phyloP scores from a whole-genome alignment of 2,888 invertebrate genomes.

The Epinotia bilunana region DNA sequence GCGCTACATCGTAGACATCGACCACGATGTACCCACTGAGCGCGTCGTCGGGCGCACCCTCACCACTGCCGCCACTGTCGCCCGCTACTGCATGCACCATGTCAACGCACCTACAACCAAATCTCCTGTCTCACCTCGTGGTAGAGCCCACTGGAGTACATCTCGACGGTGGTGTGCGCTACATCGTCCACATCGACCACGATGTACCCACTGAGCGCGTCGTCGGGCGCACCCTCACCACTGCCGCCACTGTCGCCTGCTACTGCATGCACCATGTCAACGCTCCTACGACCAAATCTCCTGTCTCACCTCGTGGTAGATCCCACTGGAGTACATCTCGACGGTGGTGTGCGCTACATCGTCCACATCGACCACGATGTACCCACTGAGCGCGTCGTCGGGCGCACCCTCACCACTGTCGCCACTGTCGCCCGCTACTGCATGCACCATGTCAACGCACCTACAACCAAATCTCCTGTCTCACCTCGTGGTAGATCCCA shows the following conservation, averaged over 20 bases:
- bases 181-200: conserved; percentile 76
- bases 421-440: conserved; percentile 29
- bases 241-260: conserved; percentile 35
- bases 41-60: conserved; percentile 49
- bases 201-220: conserved; percentile 70
- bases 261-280: conserved; percentile 4
- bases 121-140: conserved; percentile 15
- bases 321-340: conserved; percentile 72
- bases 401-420: conserved; percentile 30
- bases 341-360: conserved; percentile 72
- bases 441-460: conserved; percentile 34
- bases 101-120: not conserved
- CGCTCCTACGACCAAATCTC: conserved; percentile 22
- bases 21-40: conserved; percentile 75
- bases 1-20: conserved; percentile 70
- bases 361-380: conserved; percentile 75
- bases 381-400: conserved; percentile 64
- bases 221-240: conserved; percentile 44
- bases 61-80: conserved; percentile 33
- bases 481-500: conserved; percentile 74
- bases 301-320: conserved; percentile 70
- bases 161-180: conserved; percentile 69
- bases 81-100: conserved; percentile 7
- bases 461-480: not conserved
- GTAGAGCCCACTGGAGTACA: conserved; percentile 64